A percentile compares a stretch with the other conserved stretches of the same genome.
Conservation (phyloP, 2,888 invertebrate species). For the Dascillus cervinus region DNA sequence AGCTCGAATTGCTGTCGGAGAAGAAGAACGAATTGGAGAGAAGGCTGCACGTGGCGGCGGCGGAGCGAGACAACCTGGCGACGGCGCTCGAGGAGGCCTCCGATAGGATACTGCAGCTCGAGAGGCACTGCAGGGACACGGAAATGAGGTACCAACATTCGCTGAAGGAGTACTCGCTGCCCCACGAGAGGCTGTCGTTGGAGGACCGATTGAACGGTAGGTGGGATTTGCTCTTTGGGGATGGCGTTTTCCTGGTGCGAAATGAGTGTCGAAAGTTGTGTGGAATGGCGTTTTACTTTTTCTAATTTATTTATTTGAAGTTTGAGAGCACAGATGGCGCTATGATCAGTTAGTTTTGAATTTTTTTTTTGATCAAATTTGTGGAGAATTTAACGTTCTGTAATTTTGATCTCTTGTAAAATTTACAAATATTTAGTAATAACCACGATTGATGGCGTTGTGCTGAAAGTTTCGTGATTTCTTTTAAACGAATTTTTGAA, state of each 20-base stretch:
- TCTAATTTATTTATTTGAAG: background rate
- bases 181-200: conserved; percentile 37
- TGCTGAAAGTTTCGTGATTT: too few species aligned
- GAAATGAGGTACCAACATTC: conserved; percentile 45
- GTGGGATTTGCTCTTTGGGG: too few species aligned
- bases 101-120: conserved; percentile 78
- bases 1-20: conserved; percentile 75
- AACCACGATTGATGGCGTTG: too few species aligned
- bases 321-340: too few species aligned
- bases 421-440: too few species aligned
- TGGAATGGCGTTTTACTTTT: conserved; percentile 1
- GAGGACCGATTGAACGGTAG: conserved; percentile 47
- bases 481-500: too few species aligned
- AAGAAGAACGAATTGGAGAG: conserved; percentile 81
- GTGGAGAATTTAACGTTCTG: too few species aligned
- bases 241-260: too few species aligned
- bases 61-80: conserved; percentile 73
- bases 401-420: too few species aligned
- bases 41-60: conserved; percentile 63
- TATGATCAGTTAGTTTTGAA: too few species aligned
- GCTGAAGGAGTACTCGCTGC: conserved; percentile 36
- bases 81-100: conserved; percentile 83
- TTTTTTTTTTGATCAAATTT: too few species aligned
- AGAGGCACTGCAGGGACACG: conserved; percentile 75
- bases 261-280: too few species aligned